Base-by-base conservation (phyloP, 2,888 invertebrate species). In the Sycophila texana region DNA sequence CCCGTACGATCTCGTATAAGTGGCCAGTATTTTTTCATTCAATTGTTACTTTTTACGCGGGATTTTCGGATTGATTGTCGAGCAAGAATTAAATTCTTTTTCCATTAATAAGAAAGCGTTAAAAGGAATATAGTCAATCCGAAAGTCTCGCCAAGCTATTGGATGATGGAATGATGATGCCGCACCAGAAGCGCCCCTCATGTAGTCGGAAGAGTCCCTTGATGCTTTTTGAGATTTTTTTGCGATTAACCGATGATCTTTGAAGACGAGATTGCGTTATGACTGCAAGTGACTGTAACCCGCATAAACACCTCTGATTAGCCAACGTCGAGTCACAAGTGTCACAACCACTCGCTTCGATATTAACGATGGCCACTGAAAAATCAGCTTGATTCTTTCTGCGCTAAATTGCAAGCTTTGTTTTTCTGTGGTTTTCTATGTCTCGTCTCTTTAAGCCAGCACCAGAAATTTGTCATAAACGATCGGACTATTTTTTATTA, bases 141-240 rank as follows among this genome's bases (percentile, higher is more conserved):
- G 72, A 80, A 80, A 80, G 22, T 57, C 66, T 49, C 51, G 58
- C 30, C 22, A 79, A 61, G 70, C 63, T 18, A 26, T 65, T 57
- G 60, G 47, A 78, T 81, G 80, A 82, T 85, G 76, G 68, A 85
- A 39, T 84, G 85, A 83, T 76, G 83, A 82, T 83, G 84, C 84
- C 82, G 87, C 83, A 83, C 84, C 86, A 87, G 84, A 87, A 87
- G 87, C 87, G 84, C 84, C 84, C 81, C 70, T 58, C 53, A 63
- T 57, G 60, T 75, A 63, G 70, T 76, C 66, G 55, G 68, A 58
- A 57, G 67, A 73, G 20, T 65, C 20, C 79, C 73, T 66, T 67
- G 26, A 63, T 10, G 63, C 47, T 63, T 60, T 7, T 53, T 14
- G 18, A 26, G 16, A 30, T 77, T 55, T 51, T 47, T 51, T 61